These are phyloP conservation scores for Thecocarcelia acutangulata DNA, from an alignment of 2,888 invertebrate genomes.

Conservation along the genomic window DNA sequence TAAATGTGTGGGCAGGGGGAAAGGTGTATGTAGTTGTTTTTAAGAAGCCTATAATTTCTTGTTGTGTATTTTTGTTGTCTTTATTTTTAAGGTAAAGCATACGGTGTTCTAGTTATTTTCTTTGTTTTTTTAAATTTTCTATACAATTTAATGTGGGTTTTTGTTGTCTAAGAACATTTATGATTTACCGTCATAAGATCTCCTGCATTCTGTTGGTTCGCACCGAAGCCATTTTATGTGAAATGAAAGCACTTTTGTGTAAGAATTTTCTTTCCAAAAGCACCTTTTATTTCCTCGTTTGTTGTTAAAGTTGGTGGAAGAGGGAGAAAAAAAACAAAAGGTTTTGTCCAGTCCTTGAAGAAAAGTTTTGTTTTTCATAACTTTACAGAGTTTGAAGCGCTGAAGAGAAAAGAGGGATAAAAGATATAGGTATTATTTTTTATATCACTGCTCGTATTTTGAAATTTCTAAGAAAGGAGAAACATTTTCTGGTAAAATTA, in stretches of 20 bases:
- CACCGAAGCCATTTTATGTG: constrained; percentile 10
- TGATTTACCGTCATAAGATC: constrained; percentile 60
- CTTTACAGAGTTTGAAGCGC: constrained; percentile 70
- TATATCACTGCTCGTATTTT: too few species aligned
- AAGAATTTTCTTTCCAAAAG: constrained; percentile 10
- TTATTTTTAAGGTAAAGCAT: constrained; percentile 70
- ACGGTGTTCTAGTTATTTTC: constrained; percentile 76
- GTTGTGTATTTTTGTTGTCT: constrained; percentile 52
- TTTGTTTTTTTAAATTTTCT: constrained; percentile 61
- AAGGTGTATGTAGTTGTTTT: constrained; percentile 32
- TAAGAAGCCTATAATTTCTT: constrained; percentile 48
- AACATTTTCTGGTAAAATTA: too few species aligned
- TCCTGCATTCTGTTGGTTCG: constrained; percentile 14
- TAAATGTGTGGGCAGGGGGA: not conserved
- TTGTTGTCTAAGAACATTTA: constrained; percentile 31
- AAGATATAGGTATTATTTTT: too few species aligned
- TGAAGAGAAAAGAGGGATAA: constrained; percentile 53
- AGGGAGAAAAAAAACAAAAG: constrained; percentile 26
- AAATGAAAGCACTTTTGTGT: constrained; percentile 24
- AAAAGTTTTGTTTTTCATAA: constrained; percentile 37
- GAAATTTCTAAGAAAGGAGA: constrained; percentile 29
- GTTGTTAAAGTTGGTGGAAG: constrained; percentile 11
- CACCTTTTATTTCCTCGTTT: not conserved
- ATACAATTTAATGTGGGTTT: constrained; percentile 46
- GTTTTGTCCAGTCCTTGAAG: constrained; percentile 57